A percentile compares a stretch with the other conserved stretches of the same genome.
These are phyloP conservation scores for Frankliniella intonsa DNA, from an alignment of 2,888 invertebrate species.

Conservation along the genomic window DNA sequence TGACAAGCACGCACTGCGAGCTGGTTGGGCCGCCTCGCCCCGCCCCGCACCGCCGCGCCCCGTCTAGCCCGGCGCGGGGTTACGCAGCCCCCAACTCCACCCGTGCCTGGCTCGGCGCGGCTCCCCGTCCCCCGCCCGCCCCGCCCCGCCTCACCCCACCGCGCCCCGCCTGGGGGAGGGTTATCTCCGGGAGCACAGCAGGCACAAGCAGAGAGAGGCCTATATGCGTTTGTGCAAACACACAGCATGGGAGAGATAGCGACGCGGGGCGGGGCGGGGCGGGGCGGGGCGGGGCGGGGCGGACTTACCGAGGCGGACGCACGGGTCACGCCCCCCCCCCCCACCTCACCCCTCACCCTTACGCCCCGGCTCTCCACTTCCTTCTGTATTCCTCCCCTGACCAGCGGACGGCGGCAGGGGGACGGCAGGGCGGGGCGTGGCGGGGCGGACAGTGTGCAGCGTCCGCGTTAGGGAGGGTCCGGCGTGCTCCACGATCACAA, in stretches of 20 bases:
- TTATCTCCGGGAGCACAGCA: background rate
- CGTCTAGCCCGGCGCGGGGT: background rate
- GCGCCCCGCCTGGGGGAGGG: background rate
- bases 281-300: background rate
- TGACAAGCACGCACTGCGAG: conserved; percentile 23
- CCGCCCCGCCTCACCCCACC: background rate
- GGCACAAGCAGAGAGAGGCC: background rate
- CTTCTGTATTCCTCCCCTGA: background rate
- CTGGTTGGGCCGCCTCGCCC: background rate
- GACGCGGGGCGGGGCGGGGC: no score
- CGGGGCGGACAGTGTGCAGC: no score
- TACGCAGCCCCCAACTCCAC: background rate
- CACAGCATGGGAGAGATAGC: background rate
- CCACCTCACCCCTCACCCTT: background rate
- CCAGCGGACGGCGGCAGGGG: background rate
- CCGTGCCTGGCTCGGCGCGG: conserved; percentile 9
- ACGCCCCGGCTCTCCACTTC: background rate
- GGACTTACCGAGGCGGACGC: background rate
- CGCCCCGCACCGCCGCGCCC: background rate
- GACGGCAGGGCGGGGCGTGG: background rate
- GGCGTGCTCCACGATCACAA: no score
- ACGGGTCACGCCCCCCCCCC: background rate
- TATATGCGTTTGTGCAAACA: background rate
- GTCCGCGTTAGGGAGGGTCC: no score
- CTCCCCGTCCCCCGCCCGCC: background rate